These are phyloP conservation scores for Leptestheria dahalacensis DNA, from an alignment of 1,140 invertebrate genomes.

Conservation along the genomic window DNA sequence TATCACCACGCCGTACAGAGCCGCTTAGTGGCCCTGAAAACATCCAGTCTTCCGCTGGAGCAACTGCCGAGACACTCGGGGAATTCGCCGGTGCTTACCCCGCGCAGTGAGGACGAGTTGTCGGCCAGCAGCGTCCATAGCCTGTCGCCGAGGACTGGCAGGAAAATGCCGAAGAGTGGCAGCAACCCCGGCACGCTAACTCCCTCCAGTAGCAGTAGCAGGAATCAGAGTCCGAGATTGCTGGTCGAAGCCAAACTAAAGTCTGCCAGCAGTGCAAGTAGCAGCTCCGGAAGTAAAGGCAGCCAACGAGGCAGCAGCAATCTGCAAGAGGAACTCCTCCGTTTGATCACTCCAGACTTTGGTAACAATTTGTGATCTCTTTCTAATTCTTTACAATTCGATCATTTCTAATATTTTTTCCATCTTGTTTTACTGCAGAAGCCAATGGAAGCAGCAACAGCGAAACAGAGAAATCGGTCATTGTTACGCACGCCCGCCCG, in stretches of 20 bases:
- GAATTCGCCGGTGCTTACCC: constrained; percentile 20
- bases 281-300: constrained; percentile 18
- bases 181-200: constrained; percentile 22
- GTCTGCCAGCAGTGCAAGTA: constrained; percentile 14
- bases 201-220: constrained; percentile 34
- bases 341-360: constrained; percentile 66
- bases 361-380: background rate
- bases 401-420: background rate
- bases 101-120: constrained; percentile 33
- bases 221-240: constrained; percentile 41
- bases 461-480: constrained; percentile 34
- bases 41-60: constrained; percentile 6
- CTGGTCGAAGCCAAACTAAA: constrained; percentile 5
- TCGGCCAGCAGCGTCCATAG: constrained; percentile 36
- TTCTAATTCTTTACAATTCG: background rate
- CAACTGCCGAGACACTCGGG: constrained; percentile 27
- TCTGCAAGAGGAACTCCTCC: constrained; percentile 73
- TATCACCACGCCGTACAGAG: constrained; percentile 15
- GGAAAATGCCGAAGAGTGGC: constrained; percentile 23
- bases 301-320: constrained; percentile 37
- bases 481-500: constrained; percentile 51
- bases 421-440: constrained; percentile 10
- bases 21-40: constrained; percentile 8
- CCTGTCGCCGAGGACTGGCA: constrained; percentile 34
- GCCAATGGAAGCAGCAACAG: constrained; percentile 22